Evolutionary conservation across 2,888 invertebrate species (phyloP), one percentile per base, ranked within the genome.

Genomic region (Vannuccia rotundouncinata): DNA sequence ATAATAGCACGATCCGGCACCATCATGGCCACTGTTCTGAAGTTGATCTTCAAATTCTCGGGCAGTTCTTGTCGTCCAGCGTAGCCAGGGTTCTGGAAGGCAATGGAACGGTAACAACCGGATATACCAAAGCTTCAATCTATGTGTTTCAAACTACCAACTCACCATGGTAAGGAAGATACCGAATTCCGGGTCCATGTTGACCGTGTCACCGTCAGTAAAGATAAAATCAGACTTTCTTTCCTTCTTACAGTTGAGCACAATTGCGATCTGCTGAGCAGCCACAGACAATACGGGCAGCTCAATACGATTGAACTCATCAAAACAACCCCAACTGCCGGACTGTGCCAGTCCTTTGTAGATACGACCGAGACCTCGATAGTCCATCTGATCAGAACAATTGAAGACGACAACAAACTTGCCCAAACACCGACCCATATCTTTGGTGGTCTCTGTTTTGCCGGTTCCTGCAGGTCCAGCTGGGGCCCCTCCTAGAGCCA

Each of bases 311-410:
- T 96, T 96, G 89, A 97, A 96, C 89, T 97, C 96, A 87, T 97
- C 97, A 88, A 97, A 97, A 85, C 97, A 97, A 0, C 97, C 96
- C 96, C 97, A 97, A 0, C 95, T 92, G 0, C 97, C 96, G 1
- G 95, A 95, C 88, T 97, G 96, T 0, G 95, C 93, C 77, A 97
- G 89, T 28, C 96, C 91, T 90, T 96, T 96, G 88, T 95, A 96
- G 85, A 96, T 96, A 83, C 96, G 91, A 0, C 96, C 96, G 5
- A 96, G 90, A 31, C 96, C 96, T 87, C 95, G 92, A 89, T 95
- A 97, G 89, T 97, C 96, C 96, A 97, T 96, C 90, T 97, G 96
- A 90, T 97, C 96, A 0, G 95, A 96, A 87, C 96, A 96, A 89
- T 97, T 97, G 90, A 96, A 96, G 60, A 96, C 95, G 60, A 88